Evolutionary conservation across 2,888 invertebrate species (phyloP).

Genomic region (Argyresthia goedartella): DNA sequence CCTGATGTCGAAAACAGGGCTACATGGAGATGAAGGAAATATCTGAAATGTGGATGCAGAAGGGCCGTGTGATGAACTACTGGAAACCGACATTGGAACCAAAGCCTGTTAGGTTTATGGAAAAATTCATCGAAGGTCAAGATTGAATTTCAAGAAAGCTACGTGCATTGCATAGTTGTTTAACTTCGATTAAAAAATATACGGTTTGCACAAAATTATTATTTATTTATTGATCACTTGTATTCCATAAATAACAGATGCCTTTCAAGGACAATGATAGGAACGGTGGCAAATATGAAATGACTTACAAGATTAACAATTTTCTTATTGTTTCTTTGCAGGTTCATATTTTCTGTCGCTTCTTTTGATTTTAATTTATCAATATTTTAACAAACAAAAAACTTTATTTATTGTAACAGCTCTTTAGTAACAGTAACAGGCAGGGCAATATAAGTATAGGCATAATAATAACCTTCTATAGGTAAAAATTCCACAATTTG

Average conservation of each 20-base stretch:
- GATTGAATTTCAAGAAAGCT: neutral
- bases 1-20: constrained; percentile 68
- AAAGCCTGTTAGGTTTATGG: constrained; percentile 87
- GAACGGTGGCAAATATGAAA: neutral
- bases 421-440: no score
- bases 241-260: constrained; percentile 42
- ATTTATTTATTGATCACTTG: constrained; percentile 47
- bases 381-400: neutral
- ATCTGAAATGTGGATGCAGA: constrained; percentile 88
- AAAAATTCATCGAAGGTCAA: constrained; percentile 83
- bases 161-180: no score
- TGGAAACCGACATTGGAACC: constrained; percentile 86
- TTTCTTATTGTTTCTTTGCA: neutral
- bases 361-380: neutral
- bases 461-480: no score
- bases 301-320: neutral
- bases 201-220: constrained; percentile 33
- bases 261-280: constrained; percentile 31
- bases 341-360: neutral
- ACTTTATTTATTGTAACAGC: neutral
- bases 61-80: constrained; percentile 84
- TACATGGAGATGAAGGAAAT: constrained; percentile 94
- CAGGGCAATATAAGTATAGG: no score
- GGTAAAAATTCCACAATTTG: no score
- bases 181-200: neutral